These are phyloP conservation scores for Camponotus vicinus DNA, from an alignment of 1,140 invertebrate genomes.

Conservation along the genomic window DNA sequence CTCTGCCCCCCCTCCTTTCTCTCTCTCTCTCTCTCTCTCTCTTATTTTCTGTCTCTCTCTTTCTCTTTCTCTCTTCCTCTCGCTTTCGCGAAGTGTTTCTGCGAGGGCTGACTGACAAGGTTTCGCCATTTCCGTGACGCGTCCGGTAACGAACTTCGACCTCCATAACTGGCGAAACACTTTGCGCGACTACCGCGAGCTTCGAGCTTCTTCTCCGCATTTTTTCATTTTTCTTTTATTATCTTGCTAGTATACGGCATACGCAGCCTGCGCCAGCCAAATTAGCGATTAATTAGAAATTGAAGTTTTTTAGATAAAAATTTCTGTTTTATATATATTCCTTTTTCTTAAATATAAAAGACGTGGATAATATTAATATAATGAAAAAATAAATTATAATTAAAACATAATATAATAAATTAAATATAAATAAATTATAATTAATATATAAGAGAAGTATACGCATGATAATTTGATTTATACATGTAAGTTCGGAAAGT, in stretches of 20 bases:
- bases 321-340: neutral
- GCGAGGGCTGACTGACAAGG: constrained; percentile 74
- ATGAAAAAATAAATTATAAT: neutral
- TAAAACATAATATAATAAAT: too few relatives aligned
- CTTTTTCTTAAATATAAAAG: too few relatives aligned
- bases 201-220: constrained; percentile 42
- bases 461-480: neutral
- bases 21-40: neutral
- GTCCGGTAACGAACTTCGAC: constrained; percentile 76
- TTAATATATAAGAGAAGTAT: neutral
- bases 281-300: neutral
- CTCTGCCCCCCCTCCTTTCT: neutral
- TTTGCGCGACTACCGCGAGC: constrained; percentile 60
- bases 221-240: constrained; percentile 59
- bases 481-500: neutral
- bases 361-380: neutral
- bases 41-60: too few relatives aligned
- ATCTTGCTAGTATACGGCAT: constrained; percentile 34
- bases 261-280: neutral
- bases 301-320: neutral
- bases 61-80: neutral
- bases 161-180: constrained; percentile 74
- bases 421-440: neutral
- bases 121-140: constrained; percentile 76
- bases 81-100: constrained; percentile 65